Percentiles rank a stretch among this genome's conserved stretches.
phyloP scores from a whole-genome alignment of 2,797 vertebrate genomes.

The Strix occidentalis region DNA sequence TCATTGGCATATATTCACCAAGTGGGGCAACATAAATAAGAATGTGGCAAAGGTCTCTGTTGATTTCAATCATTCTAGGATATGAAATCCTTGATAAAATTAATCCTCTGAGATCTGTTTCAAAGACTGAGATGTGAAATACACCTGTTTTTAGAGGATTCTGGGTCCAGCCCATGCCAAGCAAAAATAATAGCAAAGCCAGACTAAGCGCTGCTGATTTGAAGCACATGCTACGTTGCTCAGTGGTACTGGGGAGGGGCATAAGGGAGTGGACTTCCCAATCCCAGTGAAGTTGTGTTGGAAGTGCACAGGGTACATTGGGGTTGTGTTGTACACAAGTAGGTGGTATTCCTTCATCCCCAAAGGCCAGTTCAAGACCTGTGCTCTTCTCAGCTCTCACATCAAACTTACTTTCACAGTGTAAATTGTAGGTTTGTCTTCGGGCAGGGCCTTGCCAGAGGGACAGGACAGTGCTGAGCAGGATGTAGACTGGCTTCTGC shows the following conservation, averaged over 20 bases:
- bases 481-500: not conserved
- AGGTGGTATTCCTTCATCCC: not conserved
- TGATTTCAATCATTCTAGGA: not conserved
- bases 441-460: not conserved
- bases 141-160: not conserved
- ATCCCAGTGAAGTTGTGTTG: not conserved
- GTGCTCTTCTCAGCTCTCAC: not conserved
- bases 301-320: not conserved
- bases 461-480: not conserved
- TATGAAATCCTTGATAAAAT: constrained; percentile 10
- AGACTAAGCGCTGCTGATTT: not conserved
- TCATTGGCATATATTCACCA: not conserved
- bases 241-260: not conserved
- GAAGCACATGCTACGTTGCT: not conserved
- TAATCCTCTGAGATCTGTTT: not conserved
- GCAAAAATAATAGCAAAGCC: constrained; percentile 5
- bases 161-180: not conserved
- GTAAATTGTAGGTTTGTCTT: not conserved
- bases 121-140: not conserved
- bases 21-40: constrained; percentile 34
- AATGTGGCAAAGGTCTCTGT: not conserved
- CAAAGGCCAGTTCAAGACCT: not conserved
- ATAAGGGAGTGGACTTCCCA: not conserved
- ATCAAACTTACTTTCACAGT: not conserved
- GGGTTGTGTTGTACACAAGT: not conserved